phyloP scores from a whole-genome alignment of 2,888 invertebrate species.

The Sabatieria punctata region DNA sequence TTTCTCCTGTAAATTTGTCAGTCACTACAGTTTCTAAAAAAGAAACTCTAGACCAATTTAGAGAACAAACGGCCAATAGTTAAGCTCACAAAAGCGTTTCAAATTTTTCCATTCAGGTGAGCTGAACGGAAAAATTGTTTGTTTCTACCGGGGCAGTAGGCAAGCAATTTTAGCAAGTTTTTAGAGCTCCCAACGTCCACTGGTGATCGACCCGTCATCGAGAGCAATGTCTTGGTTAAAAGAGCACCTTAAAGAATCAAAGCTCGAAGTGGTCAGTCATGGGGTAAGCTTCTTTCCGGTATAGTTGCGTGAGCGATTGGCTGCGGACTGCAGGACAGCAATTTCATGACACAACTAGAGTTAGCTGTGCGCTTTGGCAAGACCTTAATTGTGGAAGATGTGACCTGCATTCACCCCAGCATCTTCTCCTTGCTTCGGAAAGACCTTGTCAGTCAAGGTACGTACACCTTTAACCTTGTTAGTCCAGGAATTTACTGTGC shows the following conservation, averaged over 20 bases:
- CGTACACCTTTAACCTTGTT: too few relatives aligned
- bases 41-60: too few relatives aligned
- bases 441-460: slow-evolving; percentile 45
- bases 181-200: too few relatives aligned
- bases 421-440: slow-evolving; percentile 47
- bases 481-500: too few relatives aligned
- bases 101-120: too few relatives aligned
- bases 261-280: slow-evolving; percentile 60
- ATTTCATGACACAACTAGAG: slow-evolving; percentile 37
- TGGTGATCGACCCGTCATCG: not conserved
- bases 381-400: slow-evolving; percentile 63
- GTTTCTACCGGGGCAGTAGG: too few relatives aligned
- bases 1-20: too few relatives aligned
- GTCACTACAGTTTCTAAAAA: too few relatives aligned
- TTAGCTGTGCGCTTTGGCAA: slow-evolving; percentile 61
- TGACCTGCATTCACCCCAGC: slow-evolving; percentile 45
- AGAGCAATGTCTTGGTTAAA: slow-evolving; percentile 12
- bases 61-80: too few relatives aligned
- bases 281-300: slow-evolving; percentile 34
- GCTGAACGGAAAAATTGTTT: too few relatives aligned
- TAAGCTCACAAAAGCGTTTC: too few relatives aligned
- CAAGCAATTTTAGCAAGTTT: too few relatives aligned
- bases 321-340: slow-evolving; percentile 29
- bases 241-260: slow-evolving; percentile 44
- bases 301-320: not conserved